These are phyloP conservation scores for Oedothorax gibbosus DNA, from an alignment of 1,140 invertebrate genomes.

Conservation along the genomic window DNA sequence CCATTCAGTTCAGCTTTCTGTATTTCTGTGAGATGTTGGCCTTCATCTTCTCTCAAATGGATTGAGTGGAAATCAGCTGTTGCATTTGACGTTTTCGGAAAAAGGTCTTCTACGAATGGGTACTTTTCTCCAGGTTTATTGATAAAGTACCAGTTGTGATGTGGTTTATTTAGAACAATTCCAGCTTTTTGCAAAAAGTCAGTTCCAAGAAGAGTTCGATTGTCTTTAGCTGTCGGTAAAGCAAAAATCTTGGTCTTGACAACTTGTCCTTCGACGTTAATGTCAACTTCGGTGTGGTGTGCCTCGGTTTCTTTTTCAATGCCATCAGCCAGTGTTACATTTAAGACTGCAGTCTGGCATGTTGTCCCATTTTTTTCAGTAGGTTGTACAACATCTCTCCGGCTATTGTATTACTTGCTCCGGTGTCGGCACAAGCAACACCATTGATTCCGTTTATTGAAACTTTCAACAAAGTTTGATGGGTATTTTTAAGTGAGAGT, in stretches of 20 bases:
- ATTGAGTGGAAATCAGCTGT: neutral
- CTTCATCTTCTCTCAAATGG: neutral
- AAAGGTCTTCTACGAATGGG: neutral
- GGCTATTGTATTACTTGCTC: no score
- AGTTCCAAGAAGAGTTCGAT: neutral
- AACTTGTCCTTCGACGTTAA: neutral
- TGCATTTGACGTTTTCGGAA: neutral
- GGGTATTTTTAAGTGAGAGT: no score
- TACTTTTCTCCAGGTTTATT: neutral
- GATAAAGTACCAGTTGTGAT: neutral
- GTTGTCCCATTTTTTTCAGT: no score
- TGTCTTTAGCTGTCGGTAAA: neutral
- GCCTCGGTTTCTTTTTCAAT: constrained; percentile 4
- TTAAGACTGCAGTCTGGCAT: neutral
- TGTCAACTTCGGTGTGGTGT: neutral
- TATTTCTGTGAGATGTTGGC: neutral
- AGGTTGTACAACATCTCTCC: no score
- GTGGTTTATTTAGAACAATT: neutral
- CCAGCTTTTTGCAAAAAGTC: neutral
- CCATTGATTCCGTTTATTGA: no score
- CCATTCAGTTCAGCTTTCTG: neutral
- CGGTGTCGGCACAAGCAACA: no score
- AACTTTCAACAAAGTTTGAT: no score
- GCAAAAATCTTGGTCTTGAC: neutral
- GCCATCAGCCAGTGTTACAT: constrained; percentile 1